Conservation (phyloP, 1,140 invertebrate genomes). For the Hycleus phaleratus region DNA sequence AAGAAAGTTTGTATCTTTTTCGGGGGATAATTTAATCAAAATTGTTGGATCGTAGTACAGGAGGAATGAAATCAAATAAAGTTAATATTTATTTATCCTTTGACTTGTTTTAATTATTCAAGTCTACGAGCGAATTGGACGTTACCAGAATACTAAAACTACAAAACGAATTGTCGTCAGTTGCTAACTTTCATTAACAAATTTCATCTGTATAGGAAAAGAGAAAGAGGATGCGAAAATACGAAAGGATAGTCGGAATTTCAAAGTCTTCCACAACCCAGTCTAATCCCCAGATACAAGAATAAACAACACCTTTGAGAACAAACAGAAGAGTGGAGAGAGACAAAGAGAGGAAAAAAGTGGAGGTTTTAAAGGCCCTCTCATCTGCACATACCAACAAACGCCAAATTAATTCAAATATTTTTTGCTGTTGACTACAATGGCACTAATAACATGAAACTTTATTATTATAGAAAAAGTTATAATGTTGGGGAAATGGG, state of each 20-base stretch:
- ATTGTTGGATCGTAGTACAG: slow-evolving; percentile 1
- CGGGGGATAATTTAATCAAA: slow-evolving; percentile 3
- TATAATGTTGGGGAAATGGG: neutral
- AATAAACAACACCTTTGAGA: slow-evolving; percentile 1
- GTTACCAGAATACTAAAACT: slow-evolving; percentile 10
- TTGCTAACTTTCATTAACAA: slow-evolving; percentile 4
- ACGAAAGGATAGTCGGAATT: no score
- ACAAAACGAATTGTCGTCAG: slow-evolving; percentile 12
- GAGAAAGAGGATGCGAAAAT: no score
- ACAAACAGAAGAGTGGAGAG: no score
- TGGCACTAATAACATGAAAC: slow-evolving; percentile 4
- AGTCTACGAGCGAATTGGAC: neutral
- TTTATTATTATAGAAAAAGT: slow-evolving; percentile 4
- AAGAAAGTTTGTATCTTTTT: neutral
- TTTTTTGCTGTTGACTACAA: neutral
- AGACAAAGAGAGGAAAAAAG: no score
- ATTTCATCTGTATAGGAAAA: slow-evolving; percentile 4
- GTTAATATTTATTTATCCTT: slow-evolving; percentile 15
- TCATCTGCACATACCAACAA: neutral
- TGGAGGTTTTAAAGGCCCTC: no score
- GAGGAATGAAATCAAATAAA: slow-evolving; percentile 3
- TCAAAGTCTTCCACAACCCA: neutral
- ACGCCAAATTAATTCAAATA: slow-evolving; percentile 7
- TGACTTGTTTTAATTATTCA: slow-evolving; percentile 15
- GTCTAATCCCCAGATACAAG: neutral